These are phyloP conservation scores for Ecdyonurus torrentis DNA, from an alignment of 2,888 invertebrate species.

Conservation along the genomic window DNA sequence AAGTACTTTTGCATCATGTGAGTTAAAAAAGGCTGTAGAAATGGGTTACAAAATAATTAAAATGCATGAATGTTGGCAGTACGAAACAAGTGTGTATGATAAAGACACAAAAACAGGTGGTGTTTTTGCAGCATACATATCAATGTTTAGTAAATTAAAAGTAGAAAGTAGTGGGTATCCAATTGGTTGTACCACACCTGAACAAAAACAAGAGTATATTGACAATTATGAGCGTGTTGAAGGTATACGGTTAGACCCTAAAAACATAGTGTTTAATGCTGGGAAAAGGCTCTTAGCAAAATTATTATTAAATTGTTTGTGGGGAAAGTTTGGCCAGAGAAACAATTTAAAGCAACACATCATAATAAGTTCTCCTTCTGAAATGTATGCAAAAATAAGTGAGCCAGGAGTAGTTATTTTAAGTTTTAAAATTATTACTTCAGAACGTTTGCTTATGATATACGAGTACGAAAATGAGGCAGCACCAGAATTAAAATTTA, in stretches of 20 bases:
- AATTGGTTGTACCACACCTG: neutral
- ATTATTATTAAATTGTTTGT: neutral
- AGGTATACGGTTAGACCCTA: neutral
- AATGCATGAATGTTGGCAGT: slow-evolving; percentile 3
- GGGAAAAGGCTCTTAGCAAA: neutral
- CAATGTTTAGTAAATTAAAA: slow-evolving; percentile 7
- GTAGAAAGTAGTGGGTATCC: slow-evolving; percentile 7
- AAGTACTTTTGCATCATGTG: neutral
- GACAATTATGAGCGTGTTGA: neutral
- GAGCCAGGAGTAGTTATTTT: slow-evolving; percentile 13
- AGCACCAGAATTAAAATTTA: slow-evolving; percentile 10
- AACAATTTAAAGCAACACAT: neutral
- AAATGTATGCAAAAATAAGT: slow-evolving; percentile 14
- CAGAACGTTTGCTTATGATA: slow-evolving; percentile 15
- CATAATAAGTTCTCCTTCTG: neutral
- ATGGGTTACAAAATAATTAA: slow-evolving; percentile 1
- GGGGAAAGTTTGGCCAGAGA: slow-evolving; percentile 6
- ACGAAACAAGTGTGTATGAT: neutral
- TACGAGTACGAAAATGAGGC: slow-evolving; percentile 15
- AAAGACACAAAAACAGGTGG: neutral
- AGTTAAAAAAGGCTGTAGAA: neutral
- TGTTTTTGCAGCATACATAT: slow-evolving; percentile 8
- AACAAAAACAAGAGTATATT: neutral
- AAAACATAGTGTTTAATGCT: slow-evolving; percentile 1
- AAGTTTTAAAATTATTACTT: slow-evolving; percentile 12